Percentiles rank a stretch among this genome's conserved stretches.
Evolutionary conservation across 1,140 invertebrate genomes (phyloP).

Genomic region (Melipona quadrifasciata): DNA sequence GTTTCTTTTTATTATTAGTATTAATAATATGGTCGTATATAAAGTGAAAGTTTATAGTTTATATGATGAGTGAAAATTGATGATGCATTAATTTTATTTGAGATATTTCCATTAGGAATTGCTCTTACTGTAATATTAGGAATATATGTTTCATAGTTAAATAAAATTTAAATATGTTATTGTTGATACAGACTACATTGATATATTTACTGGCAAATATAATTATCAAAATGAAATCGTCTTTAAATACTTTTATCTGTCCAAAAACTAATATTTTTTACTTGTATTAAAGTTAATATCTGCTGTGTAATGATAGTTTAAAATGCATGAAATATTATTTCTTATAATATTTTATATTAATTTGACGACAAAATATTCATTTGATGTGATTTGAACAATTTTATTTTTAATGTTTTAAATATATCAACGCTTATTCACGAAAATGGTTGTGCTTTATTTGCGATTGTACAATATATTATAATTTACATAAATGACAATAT

Average conservation of each 20-base stretch:
- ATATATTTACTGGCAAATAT: constrained; percentile 14
- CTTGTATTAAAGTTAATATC: not conserved
- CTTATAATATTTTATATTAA: not conserved
- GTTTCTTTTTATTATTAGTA: not conserved
- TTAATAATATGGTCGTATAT: not conserved
- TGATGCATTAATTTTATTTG: constrained; percentile 20
- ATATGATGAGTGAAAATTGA: not conserved
- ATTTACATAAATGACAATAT: not conserved
- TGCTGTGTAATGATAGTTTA: not conserved
- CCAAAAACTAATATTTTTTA: not conserved
- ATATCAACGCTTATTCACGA: not conserved
- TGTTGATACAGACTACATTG: constrained; percentile 3
- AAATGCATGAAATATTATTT: constrained; percentile 11
- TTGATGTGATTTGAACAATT: not conserved
- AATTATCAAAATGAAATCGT: not conserved
- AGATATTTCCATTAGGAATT: constrained; percentile 17
- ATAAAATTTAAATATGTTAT: constrained; percentile 36
- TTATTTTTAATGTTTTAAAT: not conserved
- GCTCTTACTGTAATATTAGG: constrained; percentile 29
- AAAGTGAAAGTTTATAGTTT: not conserved
- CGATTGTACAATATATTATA: not conserved
- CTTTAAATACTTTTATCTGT: constrained; percentile 3
- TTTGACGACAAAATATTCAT: not conserved
- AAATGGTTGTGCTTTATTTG: not conserved
- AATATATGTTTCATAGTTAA: constrained; percentile 24